Conservation (phyloP, 2,888 invertebrate genomes). For the Chelonus formosanus region DNA sequence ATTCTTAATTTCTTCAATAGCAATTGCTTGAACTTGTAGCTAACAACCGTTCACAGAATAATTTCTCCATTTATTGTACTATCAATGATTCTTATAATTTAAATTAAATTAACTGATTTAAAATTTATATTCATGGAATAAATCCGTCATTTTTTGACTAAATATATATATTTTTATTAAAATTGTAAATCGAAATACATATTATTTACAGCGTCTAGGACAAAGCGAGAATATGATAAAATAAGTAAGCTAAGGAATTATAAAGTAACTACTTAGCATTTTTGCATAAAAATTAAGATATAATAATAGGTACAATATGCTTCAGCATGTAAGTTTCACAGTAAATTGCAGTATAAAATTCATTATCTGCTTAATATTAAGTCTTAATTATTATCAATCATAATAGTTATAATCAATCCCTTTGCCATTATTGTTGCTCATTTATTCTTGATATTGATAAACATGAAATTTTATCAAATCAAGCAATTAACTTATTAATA, state of each 20-base stretch:
- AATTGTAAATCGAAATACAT: slow-evolving; percentile 52
- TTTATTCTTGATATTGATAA: no score
- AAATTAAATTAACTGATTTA: no score
- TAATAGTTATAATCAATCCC: neutral
- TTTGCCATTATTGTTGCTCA: neutral
- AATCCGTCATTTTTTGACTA: slow-evolving; percentile 1
- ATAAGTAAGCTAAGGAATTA: slow-evolving; percentile 33
- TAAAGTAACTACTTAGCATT: neutral
- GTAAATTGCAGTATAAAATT: slow-evolving; percentile 3
- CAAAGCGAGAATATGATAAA: slow-evolving; percentile 39
- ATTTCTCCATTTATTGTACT: no score
- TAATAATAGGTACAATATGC: slow-evolving; percentile 15
- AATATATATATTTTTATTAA: slow-evolving; percentile 57
- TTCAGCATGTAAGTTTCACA: slow-evolving; percentile 12
- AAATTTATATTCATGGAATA: no score
- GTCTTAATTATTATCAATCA: slow-evolving; percentile 4
- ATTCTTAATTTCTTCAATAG: no score
- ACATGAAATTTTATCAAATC: no score
- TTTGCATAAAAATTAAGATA: slow-evolving; percentile 7
- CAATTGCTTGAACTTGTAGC: no score
- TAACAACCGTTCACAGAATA: no score
- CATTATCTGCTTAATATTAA: slow-evolving; percentile 7
- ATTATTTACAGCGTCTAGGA: slow-evolving; percentile 61
- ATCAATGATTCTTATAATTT: no score
- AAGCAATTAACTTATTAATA: no score